phyloP scores from a whole-genome alignment of 2,113 vertebrate species.

The Microcebus murinus region DNA sequence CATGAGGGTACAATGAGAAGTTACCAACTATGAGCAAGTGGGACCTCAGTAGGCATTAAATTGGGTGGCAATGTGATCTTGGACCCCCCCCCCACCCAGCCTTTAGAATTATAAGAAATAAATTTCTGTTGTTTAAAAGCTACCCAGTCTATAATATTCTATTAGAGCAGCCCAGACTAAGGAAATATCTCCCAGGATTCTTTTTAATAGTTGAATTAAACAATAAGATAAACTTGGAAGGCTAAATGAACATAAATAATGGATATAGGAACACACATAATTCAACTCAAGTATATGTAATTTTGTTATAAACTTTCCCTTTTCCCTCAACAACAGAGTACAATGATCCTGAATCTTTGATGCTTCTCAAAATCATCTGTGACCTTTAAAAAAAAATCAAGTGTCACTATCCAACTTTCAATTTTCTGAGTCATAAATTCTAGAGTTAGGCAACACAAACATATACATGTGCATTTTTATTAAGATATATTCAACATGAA shows the following conservation, averaged over 20 bases:
- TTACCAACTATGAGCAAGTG: no score
- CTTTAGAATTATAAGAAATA: not conserved
- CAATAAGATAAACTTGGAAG: not conserved
- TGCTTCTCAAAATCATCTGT: not conserved
- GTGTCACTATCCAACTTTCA: rapidly evolving
- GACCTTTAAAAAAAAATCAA: not conserved
- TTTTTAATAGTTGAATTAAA: not conserved
- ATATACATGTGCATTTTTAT: not conserved
- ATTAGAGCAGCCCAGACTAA: not conserved
- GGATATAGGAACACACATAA: not conserved
- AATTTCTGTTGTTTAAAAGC: not conserved
- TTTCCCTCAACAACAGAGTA: not conserved
- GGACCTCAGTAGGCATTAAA: not conserved
- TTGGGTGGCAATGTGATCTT: not conserved
- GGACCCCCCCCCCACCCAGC: no score
- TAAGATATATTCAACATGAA: not conserved
- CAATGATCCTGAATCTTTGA: not conserved
- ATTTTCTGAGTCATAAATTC: not conserved
- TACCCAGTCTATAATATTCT: not conserved
- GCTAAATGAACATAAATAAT: not conserved
- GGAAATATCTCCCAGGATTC: not conserved
- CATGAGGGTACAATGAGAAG: rapidly evolving
- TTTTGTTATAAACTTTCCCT: not conserved
- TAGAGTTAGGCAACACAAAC: not conserved
- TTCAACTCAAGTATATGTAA: not conserved